phyloP scores from a whole-genome alignment of 2,113 vertebrate species.

The Danionella cerebrum region DNA sequence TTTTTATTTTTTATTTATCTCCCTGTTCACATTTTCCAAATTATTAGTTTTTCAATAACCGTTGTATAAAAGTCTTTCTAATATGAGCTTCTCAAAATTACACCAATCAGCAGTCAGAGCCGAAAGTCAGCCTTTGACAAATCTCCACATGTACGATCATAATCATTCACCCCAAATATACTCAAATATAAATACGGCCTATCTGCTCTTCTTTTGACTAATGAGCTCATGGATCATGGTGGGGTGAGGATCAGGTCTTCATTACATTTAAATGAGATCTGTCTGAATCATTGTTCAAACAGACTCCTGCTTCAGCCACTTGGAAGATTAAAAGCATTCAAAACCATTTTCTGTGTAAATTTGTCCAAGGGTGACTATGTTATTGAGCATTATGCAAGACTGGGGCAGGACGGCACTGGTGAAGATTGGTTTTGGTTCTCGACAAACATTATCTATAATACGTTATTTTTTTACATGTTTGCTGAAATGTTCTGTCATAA shows the following conservation, averaged over 20 bases:
- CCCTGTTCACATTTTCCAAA: too few species aligned
- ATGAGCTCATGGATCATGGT: constrained; percentile 29
- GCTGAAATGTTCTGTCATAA: not conserved
- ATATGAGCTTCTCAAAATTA: not conserved
- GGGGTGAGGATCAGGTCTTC: constrained; percentile 55
- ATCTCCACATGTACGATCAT: constrained; percentile 12
- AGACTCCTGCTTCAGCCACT: constrained; percentile 69
- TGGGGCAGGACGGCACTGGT: constrained; percentile 64
- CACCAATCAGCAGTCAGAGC: not conserved
- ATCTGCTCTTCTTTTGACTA: constrained; percentile 3
- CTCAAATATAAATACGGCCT: constrained; percentile 3
- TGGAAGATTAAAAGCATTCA: constrained; percentile 70
- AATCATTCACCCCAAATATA: constrained; percentile 15
- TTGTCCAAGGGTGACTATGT: constrained; percentile 65
- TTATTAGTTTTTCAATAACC: too few species aligned
- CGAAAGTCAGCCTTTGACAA: not conserved
- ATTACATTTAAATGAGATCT: constrained; percentile 64
- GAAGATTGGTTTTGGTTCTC: constrained; percentile 65
- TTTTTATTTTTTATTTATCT: too few species aligned
- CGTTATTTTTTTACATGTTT: not conserved
- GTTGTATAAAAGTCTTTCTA: too few species aligned
- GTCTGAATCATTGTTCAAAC: constrained; percentile 62
- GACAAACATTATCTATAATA: constrained; percentile 62
- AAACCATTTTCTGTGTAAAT: constrained; percentile 80
- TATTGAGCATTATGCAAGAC: constrained; percentile 67